These are phyloP conservation scores for Phasia obesa DNA, from an alignment of 2,888 invertebrate species.

Conservation along the genomic window DNA sequence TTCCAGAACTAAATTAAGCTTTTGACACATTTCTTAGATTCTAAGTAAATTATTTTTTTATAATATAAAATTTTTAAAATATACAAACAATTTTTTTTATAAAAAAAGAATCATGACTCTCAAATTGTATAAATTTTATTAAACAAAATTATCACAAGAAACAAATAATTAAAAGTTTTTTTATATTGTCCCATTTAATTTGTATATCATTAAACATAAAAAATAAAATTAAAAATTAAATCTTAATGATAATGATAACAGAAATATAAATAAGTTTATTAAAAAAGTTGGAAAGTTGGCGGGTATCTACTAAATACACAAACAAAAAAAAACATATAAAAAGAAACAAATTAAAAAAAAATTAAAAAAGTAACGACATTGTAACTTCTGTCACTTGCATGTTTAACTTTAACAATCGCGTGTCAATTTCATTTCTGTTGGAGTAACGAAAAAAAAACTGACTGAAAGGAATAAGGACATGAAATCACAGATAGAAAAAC, in stretches of 20 bases:
- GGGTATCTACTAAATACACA: slow-evolving; percentile 12
- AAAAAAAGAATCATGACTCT: too few species aligned
- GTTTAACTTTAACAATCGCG: slow-evolving; percentile 75
- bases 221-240: too few species aligned
- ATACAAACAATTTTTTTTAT: too few species aligned
- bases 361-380: slow-evolving; percentile 60
- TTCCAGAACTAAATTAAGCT: too few species aligned
- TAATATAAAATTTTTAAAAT: too few species aligned
- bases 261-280: slow-evolving; percentile 18
- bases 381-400: slow-evolving; percentile 75
- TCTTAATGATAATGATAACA: slow-evolving; percentile 49
- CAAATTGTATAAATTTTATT: neutral
- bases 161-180: neutral
- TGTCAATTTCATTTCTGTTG: slow-evolving; percentile 77
- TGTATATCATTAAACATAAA: slow-evolving; percentile 38
- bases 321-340: slow-evolving; percentile 17
- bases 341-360: slow-evolving; percentile 15
- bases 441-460: slow-evolving; percentile 63
- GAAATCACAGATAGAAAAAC: slow-evolving; percentile 63
- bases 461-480: slow-evolving; percentile 44
- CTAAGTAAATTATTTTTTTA: too few species aligned
- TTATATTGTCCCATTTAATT: slow-evolving; percentile 1
- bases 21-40: too few species aligned
- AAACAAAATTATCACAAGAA: neutral
- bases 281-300: neutral